Conservation (phyloP, 1,140 invertebrate species). For the Psix sp. region DNA sequence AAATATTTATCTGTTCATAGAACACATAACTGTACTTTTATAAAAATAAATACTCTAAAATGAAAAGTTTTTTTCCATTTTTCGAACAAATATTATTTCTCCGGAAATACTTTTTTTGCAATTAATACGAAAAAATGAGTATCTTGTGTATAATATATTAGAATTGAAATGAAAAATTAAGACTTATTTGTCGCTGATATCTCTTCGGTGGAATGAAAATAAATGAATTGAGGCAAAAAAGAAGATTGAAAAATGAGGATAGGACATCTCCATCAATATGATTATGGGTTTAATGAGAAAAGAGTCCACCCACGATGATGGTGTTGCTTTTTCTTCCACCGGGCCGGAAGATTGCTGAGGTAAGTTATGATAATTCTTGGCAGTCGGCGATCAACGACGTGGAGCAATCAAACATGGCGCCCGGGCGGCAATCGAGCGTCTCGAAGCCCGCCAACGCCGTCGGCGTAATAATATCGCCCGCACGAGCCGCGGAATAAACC, state of each 20-base stretch:
- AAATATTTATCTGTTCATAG: conserved; percentile 38
- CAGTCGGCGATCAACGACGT: conserved; percentile 73
- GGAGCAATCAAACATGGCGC: conserved; percentile 74
- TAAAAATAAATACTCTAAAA: too few species aligned
- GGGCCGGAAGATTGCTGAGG: conserved; percentile 70
- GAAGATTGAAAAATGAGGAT: conserved; percentile 46
- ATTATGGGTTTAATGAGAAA: conserved; percentile 44
- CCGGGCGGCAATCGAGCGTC: conserved; percentile 69
- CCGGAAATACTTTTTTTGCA: too few species aligned
- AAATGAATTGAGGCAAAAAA: conserved; percentile 12
- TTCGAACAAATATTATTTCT: too few species aligned
- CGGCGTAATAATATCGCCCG: conserved; percentile 62
- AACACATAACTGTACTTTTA: too few species aligned
- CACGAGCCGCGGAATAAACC: conserved; percentile 66
- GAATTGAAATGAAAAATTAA: too few species aligned
- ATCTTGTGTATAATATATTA: too few species aligned
- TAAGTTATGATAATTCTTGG: conserved; percentile 74
- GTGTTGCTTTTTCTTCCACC: conserved; percentile 70
- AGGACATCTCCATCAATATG: conserved; percentile 46
- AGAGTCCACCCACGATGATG: conserved; percentile 65
- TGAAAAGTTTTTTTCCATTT: too few species aligned
- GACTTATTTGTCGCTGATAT: too few species aligned
- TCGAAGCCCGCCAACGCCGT: conserved; percentile 67
- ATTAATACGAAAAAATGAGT: too few species aligned
- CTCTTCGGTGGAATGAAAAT: too few species aligned